phyloP scores from a whole-genome alignment of 2,888 invertebrate species.

The Myopa testacea region DNA sequence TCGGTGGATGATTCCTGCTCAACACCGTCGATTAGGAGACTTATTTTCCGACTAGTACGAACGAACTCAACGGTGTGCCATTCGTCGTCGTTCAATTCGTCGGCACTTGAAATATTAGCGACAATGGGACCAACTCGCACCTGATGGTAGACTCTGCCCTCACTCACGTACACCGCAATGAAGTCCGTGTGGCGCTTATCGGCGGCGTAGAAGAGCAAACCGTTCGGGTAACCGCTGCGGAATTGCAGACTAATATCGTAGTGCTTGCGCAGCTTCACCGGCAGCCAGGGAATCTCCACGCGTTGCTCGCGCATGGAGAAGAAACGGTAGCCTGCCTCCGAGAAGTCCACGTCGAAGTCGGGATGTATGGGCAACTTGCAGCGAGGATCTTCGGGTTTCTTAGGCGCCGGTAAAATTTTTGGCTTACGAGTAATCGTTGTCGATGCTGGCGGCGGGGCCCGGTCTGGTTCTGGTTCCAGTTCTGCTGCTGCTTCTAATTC shows the following conservation, averaged over 20 bases:
- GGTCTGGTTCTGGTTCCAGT: conserved; percentile 5
- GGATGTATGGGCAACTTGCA: conserved; percentile 65
- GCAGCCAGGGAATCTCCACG: conserved; percentile 76
- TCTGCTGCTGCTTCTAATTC: neutral
- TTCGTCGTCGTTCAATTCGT: conserved; percentile 76
- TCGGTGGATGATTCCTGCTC: conserved; percentile 53
- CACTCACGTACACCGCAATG: conserved; percentile 79
- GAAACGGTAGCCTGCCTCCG: conserved; percentile 64
- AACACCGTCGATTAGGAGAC: conserved; percentile 59
- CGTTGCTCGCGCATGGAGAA: conserved; percentile 73
- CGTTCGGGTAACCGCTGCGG: conserved; percentile 78
- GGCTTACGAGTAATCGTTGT: conserved; percentile 52
- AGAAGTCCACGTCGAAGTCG: conserved; percentile 62
- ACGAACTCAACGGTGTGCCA: conserved; percentile 84
- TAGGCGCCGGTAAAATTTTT: conserved; percentile 46
- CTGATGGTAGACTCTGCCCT: conserved; percentile 79
- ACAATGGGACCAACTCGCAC: conserved; percentile 74
- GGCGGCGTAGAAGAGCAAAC: conserved; percentile 85
- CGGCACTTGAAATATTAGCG: conserved; percentile 72
- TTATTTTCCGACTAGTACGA: conserved; percentile 74
- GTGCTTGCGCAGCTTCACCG: conserved; percentile 73
- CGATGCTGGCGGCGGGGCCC: conserved; percentile 25
- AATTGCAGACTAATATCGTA: conserved; percentile 84
- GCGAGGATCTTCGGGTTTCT: conserved; percentile 60
- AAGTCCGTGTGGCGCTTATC: conserved; percentile 76